A percentile compares a stretch with the other conserved stretches of the same genome.
These are phyloP conservation scores for Holacanthus passer DNA, from an alignment of 2,113 vertebrate species.

Conservation along the genomic window DNA sequence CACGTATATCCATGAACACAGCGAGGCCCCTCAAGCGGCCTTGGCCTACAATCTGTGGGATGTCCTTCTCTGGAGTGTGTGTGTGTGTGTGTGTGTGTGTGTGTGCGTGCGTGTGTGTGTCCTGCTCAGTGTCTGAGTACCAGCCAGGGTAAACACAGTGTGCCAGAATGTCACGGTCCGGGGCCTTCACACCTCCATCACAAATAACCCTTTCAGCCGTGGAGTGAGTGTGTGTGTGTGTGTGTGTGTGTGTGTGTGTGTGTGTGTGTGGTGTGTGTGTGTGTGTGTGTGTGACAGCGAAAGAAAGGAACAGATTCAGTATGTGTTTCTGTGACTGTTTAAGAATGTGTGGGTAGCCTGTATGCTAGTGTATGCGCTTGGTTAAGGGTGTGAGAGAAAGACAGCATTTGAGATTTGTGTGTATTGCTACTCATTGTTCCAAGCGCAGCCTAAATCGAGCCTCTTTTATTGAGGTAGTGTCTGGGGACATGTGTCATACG, in stretches of 20 bases:
- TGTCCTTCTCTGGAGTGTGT: conserved; percentile 50
- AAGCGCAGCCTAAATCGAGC: conserved; percentile 38
- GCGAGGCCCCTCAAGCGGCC: conserved; percentile 69
- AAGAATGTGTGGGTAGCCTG: conserved; percentile 52
- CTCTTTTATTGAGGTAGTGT: conserved; percentile 43
- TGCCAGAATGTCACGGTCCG: conserved; percentile 77
- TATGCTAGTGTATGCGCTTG: conserved; percentile 36
- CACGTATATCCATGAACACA: conserved; percentile 55
- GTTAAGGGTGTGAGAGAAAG: conserved; percentile 43
- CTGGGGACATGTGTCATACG: conserved; percentile 39
- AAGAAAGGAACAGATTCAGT: conserved; percentile 6
- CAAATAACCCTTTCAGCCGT: conserved; percentile 75
- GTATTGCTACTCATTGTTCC: conserved; percentile 32
- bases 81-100: conserved; percentile 43
- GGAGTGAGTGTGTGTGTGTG: not conserved
- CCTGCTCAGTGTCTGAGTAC: conserved; percentile 69
- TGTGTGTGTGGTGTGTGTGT: conserved; percentile 8
- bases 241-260: conserved; percentile 10
- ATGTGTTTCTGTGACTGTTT: conserved; percentile 65
- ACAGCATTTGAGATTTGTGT: conserved; percentile 15
- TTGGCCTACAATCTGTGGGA: conserved; percentile 65
- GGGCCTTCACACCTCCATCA: conserved; percentile 76
- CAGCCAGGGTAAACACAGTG: conserved; percentile 72
- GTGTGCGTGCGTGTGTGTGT: conserved; percentile 41
- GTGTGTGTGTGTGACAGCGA: not conserved